Conservation (phyloP, 2,888 invertebrate genomes). For the Cylloceria caligata region DNA sequence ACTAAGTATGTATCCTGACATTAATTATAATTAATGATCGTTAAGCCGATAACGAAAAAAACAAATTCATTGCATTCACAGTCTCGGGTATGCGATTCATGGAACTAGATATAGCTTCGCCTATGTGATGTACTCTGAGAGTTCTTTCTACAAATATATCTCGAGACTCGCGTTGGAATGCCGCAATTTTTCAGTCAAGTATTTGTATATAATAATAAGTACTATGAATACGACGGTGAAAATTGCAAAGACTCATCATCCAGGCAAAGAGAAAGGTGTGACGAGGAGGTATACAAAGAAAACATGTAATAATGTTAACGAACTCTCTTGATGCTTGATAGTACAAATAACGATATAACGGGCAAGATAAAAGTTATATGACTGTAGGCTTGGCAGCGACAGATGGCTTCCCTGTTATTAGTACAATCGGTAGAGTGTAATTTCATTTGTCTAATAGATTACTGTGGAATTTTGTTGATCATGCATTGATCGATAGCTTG, state of each 20-base stretch:
- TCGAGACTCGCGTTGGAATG: no score
- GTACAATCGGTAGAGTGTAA: not conserved
- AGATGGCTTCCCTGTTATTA: conserved; percentile 10
- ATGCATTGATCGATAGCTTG: not conserved
- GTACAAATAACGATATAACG: not conserved
- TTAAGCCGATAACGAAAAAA: conserved; percentile 10
- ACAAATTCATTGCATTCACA: not conserved
- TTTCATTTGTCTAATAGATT: not conserved
- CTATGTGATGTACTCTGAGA: not conserved
- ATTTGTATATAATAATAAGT: conserved; percentile 4
- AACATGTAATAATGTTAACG: conserved; percentile 28
- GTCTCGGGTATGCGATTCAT: no score
- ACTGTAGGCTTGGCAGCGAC: not conserved
- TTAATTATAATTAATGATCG: conserved; percentile 18
- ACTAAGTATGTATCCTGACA: not conserved
- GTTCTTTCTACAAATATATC: not conserved
- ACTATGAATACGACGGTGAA: conserved; percentile 1
- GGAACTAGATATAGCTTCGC: no score
- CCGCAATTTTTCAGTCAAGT: not conserved
- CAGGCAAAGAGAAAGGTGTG: conserved; percentile 30
- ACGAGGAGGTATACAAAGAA: not conserved
- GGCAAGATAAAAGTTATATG: not conserved
- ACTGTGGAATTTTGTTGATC: no score
- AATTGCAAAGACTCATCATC: conserved; percentile 12
- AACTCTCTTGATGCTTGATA: conserved; percentile 1